A percentile compares a stretch with the other conserved stretches of the same genome.
These are phyloP conservation scores for Zygogramma bicolorata DNA, from an alignment of 2,888 invertebrate species.

Conservation along the genomic window DNA sequence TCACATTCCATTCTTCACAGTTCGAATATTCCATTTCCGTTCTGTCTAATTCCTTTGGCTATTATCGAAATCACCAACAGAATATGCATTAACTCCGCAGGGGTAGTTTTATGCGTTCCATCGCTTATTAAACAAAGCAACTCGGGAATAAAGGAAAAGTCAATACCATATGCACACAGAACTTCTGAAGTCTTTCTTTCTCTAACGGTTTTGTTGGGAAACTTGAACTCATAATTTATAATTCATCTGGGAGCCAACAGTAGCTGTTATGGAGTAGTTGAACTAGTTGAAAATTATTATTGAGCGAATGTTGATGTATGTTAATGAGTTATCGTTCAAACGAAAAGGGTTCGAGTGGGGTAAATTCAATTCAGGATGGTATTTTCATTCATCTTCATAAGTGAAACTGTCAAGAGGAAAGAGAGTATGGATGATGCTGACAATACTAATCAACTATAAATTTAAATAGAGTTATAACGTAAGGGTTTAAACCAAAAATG, in stretches of 20 bases:
- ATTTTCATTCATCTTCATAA: too few species aligned
- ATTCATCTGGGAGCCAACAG: not conserved
- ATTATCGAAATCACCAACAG: conserved; percentile 10
- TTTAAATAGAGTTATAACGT: too few species aligned
- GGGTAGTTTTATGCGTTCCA: conserved; percentile 10
- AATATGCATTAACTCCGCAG: conserved; percentile 7
- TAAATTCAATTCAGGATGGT: too few species aligned
- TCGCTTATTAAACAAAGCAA: conserved; percentile 12
- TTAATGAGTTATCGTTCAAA: not conserved
- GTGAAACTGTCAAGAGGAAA: too few species aligned
- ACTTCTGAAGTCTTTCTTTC: conserved; percentile 2
- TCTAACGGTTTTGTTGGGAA: conserved; percentile 3
- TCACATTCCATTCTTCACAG: not conserved
- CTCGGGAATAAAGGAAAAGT: conserved; percentile 7
- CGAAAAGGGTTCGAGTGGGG: not conserved
- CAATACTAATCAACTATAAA: too few species aligned
- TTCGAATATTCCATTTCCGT: not conserved
- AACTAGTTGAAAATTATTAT: not conserved
- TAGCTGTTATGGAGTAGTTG: not conserved
- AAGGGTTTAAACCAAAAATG: too few species aligned
- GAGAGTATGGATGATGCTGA: too few species aligned
- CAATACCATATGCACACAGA: conserved; percentile 13
- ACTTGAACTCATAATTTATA: conserved; percentile 1
- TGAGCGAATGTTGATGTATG: not conserved
- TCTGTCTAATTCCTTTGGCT: conserved; percentile 9